Base-by-base conservation (phyloP, 1,140 invertebrate species). In the Eurosta solidaginis region DNA sequence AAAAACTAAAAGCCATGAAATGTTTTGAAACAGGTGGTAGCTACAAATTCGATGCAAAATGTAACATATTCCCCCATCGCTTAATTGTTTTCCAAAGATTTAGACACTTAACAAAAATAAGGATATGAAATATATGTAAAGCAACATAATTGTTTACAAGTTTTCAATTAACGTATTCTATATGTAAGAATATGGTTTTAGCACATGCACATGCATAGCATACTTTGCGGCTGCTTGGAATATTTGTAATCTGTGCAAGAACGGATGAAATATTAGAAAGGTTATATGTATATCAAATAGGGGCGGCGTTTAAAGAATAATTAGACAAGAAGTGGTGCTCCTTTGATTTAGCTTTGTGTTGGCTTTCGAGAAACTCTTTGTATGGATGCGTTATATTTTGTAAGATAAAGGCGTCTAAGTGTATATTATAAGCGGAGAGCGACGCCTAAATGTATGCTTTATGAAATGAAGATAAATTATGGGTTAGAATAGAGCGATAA, bases 171-270 rank as follows among this genome's bases (percentile, higher is more conserved):
- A 68, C 12, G 25, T 14, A 40, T 36, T 17, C 27, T 14, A 2
- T 2, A 68, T 29, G 33, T 7, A 10, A 40, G 3, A 4, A 2
- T 9, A 20, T 52, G 22, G 50, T 25, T 52, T 52, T 17, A 49
- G 47, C n/a, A 7, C 45, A 47, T 47, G 27, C 52, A 59, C n/a
- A 17, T 59, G 27, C 52, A 2, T 68, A 10, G 59, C 59, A 40
- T 68, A 68, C 33, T 68, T 68, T 40, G 40, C 33, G n/a, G 59
- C 59, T 40, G 29, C 59, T 27, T 36, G 59, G 36, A 68, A 68
- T 40, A 29, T 68, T 33, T 68, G 4, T 29, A 12, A 10, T 52
- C 12, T 27, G 29, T 5, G 25, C n/a, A 59, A 59, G 29, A 29
- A 36, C 7, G 54, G 54, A 59, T 59, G 29, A 59, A n/a, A 29